phyloP scores from a whole-genome alignment of 37 sponge, comb jelly and placozoan genomes.

The Aplysina aerophoba region DNA sequence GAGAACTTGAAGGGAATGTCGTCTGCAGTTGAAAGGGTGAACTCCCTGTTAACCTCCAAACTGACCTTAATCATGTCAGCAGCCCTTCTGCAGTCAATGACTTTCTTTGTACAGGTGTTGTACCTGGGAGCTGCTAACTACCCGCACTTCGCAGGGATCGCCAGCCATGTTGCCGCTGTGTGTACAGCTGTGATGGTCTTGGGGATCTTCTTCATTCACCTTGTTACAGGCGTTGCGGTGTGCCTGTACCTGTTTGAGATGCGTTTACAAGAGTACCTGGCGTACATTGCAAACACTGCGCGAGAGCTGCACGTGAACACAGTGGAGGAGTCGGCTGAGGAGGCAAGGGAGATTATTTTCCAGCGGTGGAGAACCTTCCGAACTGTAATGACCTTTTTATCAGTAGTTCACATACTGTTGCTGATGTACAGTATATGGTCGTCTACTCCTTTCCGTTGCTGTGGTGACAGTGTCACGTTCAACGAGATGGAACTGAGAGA shows the following conservation, averaged over 20 bases:
- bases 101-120: background rate
- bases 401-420: background rate
- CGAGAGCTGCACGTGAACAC: background rate
- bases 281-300: background rate
- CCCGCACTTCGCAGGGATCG: background rate
- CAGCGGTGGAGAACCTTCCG: slow-evolving; percentile 5
- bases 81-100: background rate
- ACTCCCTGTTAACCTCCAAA: background rate
- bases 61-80: background rate
- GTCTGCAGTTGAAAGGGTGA: background rate
- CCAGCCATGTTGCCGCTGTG: background rate
- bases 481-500: background rate
- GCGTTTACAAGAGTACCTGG: slow-evolving; percentile 2
- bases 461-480: slow-evolving; percentile 3
- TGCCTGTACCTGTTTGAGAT: slow-evolving; percentile 30
- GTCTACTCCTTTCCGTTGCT: slow-evolving; percentile 18
- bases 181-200: background rate
- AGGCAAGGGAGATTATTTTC: background rate
- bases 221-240: background rate
- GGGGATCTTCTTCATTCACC: background rate
- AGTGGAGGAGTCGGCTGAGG: background rate
- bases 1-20: background rate
- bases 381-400: background rate
- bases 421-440: background rate
- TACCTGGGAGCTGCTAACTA: slow-evolving; percentile 6